Evolutionary conservation across 2,113 vertebrate species (phyloP), one percentile per base, ranked within the genome.

Genomic region (Xiphias gladius): DNA sequence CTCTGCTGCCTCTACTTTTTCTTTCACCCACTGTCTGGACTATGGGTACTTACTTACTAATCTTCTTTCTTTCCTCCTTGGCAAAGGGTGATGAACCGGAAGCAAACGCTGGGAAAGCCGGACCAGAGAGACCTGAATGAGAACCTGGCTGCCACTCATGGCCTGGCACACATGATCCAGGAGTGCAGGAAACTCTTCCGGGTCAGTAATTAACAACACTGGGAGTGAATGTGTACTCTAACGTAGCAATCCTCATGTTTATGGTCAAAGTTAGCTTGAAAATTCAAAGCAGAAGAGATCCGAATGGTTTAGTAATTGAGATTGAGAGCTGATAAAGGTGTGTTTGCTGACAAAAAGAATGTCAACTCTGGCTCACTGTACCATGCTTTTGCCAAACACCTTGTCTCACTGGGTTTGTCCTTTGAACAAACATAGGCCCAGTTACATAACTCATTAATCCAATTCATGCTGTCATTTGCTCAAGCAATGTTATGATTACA

Each of bases 111-210:
- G 2, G 98, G 98, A 65, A 99, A 98, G 88, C 98, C 98, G 7
- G 98, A 99, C 94, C 97, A 98, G 90, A 97, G 96, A 89, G 98
- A 99, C 94, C 96, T 99, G 89, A 99, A 95, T 67, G 98, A 99
- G 94, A 99, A 99, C 91, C 94, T 98, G 93, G 98, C 98, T 12
- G 98, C 98, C 32, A 98, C 97, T 76, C 97, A 98, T 55, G 97
- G 98, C 48, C 95, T 99, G 73, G 96, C 97, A 46, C 98, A 99
- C 93, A 99, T 99, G 98, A 99, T 99, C 93, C 95, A 96, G 86
- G 98, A 99, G 94, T 98, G 97, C 92, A 95, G 96, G 94, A 96
- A 94, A 83, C 96, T 99, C 85, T 99, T 99, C 91, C 96, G 97
- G 97, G 98, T 99, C 82, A 96, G 96, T 92, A 65, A 20, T 57